phyloP scores from a whole-genome alignment of 1,140 invertebrate genomes.

The Melipona quadrifasciata region DNA sequence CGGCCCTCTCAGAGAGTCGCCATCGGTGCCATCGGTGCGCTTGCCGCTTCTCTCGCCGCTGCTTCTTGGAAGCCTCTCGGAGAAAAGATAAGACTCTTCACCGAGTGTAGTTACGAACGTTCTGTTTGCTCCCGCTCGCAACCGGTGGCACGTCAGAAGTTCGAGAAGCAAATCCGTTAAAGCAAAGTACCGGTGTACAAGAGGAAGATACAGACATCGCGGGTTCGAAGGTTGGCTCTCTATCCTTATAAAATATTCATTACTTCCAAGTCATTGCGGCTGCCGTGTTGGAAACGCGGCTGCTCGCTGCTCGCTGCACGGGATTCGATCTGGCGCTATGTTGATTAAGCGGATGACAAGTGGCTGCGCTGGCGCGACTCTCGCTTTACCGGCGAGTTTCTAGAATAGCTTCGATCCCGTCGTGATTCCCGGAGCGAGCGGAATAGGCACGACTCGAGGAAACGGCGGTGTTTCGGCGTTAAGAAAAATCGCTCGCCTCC shows the following conservation, averaged over 20 bases:
- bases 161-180: conserved; percentile 28
- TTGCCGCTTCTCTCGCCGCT: neutral
- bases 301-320: conserved; percentile 27
- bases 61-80: neutral
- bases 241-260: conserved; percentile 69
- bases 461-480: conserved; percentile 21
- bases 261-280: conserved; percentile 60
- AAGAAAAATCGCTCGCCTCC: conserved; percentile 29
- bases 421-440: conserved; percentile 49
- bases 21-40: neutral
- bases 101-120: neutral
- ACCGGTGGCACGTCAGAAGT: neutral
- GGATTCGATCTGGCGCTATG: conserved; percentile 58
- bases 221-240: conserved; percentile 33
- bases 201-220: neutral
- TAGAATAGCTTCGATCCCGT: conserved; percentile 35
- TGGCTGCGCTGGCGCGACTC: conserved; percentile 24
- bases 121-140: neutral
- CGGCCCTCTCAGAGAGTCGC: conserved; percentile 26
- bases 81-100: neutral
- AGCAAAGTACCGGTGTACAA: neutral
- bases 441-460: conserved; percentile 58
- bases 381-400: conserved; percentile 36
- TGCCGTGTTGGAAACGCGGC: conserved; percentile 17
- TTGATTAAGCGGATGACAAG: conserved; percentile 65